phyloP scores from a whole-genome alignment of 2,113 vertebrate species.

The Blennius ocellaris region DNA sequence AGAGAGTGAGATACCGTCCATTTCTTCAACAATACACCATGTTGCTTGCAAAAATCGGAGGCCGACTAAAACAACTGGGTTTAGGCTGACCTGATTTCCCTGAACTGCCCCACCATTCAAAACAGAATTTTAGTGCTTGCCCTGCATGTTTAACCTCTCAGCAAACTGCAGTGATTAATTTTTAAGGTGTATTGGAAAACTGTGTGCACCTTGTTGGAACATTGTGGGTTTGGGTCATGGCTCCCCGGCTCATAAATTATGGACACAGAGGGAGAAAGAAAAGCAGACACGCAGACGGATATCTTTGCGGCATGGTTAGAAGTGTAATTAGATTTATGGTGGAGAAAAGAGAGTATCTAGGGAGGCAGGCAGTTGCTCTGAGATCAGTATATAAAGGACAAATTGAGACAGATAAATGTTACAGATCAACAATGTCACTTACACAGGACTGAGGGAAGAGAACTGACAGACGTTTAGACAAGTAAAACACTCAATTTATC shows the following conservation, averaged over 20 bases:
- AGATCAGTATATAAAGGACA: constrained; percentile 8
- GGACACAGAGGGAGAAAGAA: constrained; percentile 25
- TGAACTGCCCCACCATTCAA: not conserved
- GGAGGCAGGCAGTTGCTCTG: constrained; percentile 22
- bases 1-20: too few species aligned
- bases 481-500: too few species aligned
- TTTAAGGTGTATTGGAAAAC: constrained; percentile 20
- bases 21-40: too few species aligned
- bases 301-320: constrained; percentile 26
- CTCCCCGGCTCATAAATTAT: constrained; percentile 48
- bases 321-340: constrained; percentile 57
- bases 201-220: constrained; percentile 26
- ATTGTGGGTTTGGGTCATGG: not conserved
- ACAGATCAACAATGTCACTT: constrained; percentile 7
- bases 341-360: constrained; percentile 10
- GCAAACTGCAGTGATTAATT: constrained; percentile 24
- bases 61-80: not conserved
- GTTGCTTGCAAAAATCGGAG: not conserved
- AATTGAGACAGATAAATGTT: constrained; percentile 30
- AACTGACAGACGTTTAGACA: not conserved
- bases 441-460: not conserved
- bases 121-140: not conserved
- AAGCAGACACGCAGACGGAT: constrained; percentile 18
- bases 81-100: constrained; percentile 1
- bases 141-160: not conserved